Conservation (phyloP, 2,888 invertebrate genomes). For the Lasioglossum zephyrum region DNA sequence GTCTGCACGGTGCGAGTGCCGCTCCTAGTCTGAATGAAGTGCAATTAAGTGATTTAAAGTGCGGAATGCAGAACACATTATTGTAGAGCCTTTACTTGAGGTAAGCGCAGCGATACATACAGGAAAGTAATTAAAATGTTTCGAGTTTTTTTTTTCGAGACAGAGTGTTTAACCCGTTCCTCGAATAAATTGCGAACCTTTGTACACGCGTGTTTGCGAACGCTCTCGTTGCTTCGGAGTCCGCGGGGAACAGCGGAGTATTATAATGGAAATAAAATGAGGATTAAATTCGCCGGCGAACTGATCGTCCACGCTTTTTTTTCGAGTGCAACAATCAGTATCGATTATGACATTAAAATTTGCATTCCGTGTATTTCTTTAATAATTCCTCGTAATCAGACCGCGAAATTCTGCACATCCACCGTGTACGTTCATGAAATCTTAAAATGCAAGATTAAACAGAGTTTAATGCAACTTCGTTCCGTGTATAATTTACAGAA, state of each 20-base stretch:
- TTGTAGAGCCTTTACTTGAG: background rate
- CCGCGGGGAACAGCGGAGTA: background rate
- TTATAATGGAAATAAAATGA: slow-evolving; percentile 5
- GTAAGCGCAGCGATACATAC: background rate
- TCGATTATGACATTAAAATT: background rate
- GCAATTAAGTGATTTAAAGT: background rate
- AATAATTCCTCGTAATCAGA: background rate
- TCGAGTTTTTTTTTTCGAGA: background rate
- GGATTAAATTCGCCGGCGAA: background rate
- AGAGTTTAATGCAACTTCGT: background rate
- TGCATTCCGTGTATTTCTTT: background rate
- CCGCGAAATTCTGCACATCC: background rate
- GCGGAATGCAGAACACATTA: background rate
- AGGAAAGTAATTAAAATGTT: slow-evolving; percentile 20
- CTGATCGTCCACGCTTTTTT: background rate
- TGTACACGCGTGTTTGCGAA: background rate
- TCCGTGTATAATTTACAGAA: background rate
- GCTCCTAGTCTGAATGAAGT: background rate
- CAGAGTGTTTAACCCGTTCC: background rate
- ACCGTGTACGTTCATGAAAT: background rate
- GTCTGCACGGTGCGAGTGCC: background rate
- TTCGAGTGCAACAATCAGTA: background rate
- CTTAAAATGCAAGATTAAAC: background rate
- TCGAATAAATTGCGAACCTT: slow-evolving; percentile 11
- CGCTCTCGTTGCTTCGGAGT: background rate